phyloP scores from a whole-genome alignment of 2,113 vertebrate species.

The Syngnathus scovelli region DNA sequence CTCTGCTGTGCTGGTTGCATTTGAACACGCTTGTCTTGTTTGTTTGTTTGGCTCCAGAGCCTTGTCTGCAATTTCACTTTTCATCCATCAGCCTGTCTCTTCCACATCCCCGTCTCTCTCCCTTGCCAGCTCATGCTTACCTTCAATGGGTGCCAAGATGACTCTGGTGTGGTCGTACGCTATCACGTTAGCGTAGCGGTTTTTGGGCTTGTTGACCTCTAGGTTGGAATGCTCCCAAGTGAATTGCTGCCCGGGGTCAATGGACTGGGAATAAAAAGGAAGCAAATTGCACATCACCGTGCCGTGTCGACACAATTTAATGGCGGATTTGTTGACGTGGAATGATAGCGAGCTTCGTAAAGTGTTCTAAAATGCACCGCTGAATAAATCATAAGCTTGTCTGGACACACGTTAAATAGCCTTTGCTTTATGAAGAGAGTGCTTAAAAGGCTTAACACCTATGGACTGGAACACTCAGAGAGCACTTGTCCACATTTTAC shows the following conservation, averaged over 20 bases:
- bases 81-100: conserved; percentile 40
- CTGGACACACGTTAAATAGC: conserved; percentile 41
- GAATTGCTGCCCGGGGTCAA: conserved; percentile 95
- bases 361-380: conserved; percentile 29
- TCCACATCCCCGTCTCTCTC: background rate
- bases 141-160: conserved; percentile 86
- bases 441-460: conserved; percentile 33
- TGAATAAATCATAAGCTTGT: conserved; percentile 58
- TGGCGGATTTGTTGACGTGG: conserved; percentile 35
- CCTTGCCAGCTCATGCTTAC: conserved; percentile 55
- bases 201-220: conserved; percentile 96
- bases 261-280: conserved; percentile 72
- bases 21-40: conserved; percentile 48
- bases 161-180: conserved; percentile 95
- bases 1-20: conserved; percentile 44
- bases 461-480: background rate
- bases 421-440: conserved; percentile 32
- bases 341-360: conserved; percentile 26
- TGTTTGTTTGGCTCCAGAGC: conserved; percentile 53
- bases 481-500: background rate
- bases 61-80: conserved; percentile 51
- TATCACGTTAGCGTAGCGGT: conserved; percentile 94
- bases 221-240: conserved; percentile 98
- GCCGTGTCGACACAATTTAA: conserved; percentile 14
- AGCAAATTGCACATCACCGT: conserved; percentile 14